Evolutionary conservation across 2,797 vertebrate species (phyloP), one percentile per base, ranked within the genome.

Genomic region (Danio choprae): DNA sequence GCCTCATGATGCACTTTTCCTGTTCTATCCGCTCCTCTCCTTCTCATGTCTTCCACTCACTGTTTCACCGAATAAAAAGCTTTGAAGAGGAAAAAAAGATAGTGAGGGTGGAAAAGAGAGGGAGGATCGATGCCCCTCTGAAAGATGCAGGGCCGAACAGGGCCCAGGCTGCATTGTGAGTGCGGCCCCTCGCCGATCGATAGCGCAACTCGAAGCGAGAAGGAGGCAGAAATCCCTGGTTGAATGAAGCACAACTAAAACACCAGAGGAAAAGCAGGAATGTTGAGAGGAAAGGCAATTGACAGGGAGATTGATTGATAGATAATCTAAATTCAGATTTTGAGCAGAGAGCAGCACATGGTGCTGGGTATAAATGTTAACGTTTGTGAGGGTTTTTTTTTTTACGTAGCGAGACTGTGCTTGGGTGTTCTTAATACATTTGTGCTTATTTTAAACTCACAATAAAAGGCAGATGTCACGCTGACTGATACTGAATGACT

Each of bases 71-170:
- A 90, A 90, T 91, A 87, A 91, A 87, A 86, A 87, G 87, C 90
- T 94, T 94, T 93, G 91, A 93, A 92, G 89, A 88, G 64, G 62
- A 70, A 82, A 77, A 74, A 83, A 62, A 64, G 20, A 80, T 74
- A 63, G 74, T 67, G 51, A 78, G 60, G 70, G 59, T 29, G 63
- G 84, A 88, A 90, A 87, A 89, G 87, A 84, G 86, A 87, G 86
- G 87, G 81, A 41, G 81, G 87, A 94, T 94, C 81, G 93, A 94
- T 93, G 77, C 87, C 79, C 84, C 90, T 89, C 85, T 91, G 90
- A 90, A 93, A 92, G 89, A 91, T 91, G 89, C 89, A 90, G 89
- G 80, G 80, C 84, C 41, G 82, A 88, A 87, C 81, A 79, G 72
- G 81, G 67, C 79, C 89, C 85, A 83, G 84, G 81, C 87, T 62